Conservation (phyloP, 2,797 vertebrate genomes). For the Phalanger gymnotis region DNA sequence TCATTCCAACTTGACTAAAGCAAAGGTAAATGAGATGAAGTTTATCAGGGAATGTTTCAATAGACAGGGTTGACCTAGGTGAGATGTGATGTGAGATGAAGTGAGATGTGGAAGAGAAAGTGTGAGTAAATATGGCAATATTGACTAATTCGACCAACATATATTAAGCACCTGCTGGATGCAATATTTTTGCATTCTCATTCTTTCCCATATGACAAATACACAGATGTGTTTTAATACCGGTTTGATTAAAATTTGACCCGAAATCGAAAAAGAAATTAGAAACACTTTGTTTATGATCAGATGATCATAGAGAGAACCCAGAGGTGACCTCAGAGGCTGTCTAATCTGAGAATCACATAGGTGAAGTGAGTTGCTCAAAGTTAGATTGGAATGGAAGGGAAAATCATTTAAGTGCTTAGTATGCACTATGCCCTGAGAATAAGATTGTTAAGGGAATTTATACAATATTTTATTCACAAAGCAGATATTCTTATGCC, state of each 20-base stretch:
- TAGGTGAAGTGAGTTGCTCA: neutral
- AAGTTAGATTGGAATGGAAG: neutral
- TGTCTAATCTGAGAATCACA: neutral
- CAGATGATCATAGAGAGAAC: neutral
- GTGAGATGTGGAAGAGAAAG: conserved; percentile 8
- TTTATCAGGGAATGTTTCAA: neutral
- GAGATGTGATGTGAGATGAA: no score
- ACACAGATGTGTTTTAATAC: conserved; percentile 9
- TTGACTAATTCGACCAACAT: neutral
- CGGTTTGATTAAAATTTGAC: neutral
- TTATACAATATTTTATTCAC: neutral
- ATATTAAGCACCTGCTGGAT: neutral
- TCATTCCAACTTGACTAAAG: neutral
- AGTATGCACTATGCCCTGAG: neutral
- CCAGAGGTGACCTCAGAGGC: neutral
- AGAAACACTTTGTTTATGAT: neutral
- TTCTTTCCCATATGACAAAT: neutral
- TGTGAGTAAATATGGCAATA: neutral
- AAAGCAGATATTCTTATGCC: neutral
- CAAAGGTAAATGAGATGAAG: conserved; percentile 8
- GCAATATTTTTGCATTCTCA: neutral
- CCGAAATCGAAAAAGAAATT: neutral
- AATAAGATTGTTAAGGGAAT: neutral
- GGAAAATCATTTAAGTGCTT: neutral
- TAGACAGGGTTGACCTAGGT: neutral